Evolutionary conservation across 1,140 invertebrate species (phyloP).

Genomic region (Cotesia chilonis): DNA sequence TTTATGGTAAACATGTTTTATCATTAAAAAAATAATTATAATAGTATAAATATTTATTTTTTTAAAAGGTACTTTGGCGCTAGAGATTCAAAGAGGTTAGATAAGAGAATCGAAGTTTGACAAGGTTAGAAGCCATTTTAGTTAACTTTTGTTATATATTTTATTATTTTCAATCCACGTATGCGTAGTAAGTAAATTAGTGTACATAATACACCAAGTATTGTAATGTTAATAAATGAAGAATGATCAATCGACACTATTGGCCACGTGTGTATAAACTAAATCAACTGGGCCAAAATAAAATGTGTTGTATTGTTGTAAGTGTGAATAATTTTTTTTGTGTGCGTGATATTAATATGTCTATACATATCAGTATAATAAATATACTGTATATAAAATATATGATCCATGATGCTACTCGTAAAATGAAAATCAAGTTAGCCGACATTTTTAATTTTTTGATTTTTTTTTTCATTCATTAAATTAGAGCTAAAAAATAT

Average conservation of each 20-base stretch:
- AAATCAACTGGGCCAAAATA: not conserved
- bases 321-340: no score
- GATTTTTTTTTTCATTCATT: no score
- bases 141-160: not conserved
- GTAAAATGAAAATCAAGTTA: no score
- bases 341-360: not conserved
- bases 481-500: no score
- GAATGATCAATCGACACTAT: not conserved
- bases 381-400: no score
- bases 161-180: not conserved
- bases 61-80: not conserved
- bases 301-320: not conserved
- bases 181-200: conserved; percentile 1
- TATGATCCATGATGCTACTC: no score
- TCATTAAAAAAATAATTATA: no score
- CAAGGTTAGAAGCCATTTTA: conserved; percentile 4
- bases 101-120: not conserved
- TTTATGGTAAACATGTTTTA: not conserved
- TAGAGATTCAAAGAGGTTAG: not conserved
- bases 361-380: no score
- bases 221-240: no score
- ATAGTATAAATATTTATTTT: no score
- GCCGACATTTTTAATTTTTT: no score
- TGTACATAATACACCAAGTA: no score
- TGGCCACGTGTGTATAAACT: conserved; percentile 27